phyloP scores from a whole-genome alignment of 2,797 vertebrate genomes.

The Gobio occitaniae region DNA sequence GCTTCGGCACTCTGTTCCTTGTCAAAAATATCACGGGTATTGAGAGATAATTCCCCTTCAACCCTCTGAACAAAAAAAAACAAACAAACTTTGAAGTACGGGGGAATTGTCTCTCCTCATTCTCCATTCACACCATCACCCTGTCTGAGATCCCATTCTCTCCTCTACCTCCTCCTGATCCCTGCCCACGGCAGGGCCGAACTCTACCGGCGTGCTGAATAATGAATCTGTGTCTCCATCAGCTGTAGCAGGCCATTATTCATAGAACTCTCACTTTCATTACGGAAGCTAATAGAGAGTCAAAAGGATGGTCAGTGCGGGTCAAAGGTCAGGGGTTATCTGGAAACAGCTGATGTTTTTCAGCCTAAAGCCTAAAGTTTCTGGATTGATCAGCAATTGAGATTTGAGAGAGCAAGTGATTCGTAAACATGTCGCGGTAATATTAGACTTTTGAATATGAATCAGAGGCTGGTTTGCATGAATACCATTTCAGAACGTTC shows the following conservation, averaged over 20 bases:
- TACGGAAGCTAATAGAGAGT: conserved; percentile 54
- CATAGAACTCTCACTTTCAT: conserved; percentile 70
- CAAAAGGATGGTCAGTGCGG: conserved; percentile 62
- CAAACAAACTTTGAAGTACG: conserved; percentile 33
- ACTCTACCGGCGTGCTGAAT: conserved; percentile 64
- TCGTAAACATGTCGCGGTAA: conserved; percentile 38
- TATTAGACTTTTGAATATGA: conserved; percentile 29
- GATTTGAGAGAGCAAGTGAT: conserved; percentile 24
- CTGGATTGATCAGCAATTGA: conserved; percentile 67
- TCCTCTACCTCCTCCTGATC: conserved; percentile 38
- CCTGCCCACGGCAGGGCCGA: conserved; percentile 19
- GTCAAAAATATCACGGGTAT: conserved; percentile 32
- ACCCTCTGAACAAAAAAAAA: not conserved
- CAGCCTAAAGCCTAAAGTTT: conserved; percentile 45
- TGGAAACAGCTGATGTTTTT: conserved; percentile 64
- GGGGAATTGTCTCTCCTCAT: conserved; percentile 34
- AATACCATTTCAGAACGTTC: conserved; percentile 30
- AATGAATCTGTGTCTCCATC: conserved; percentile 75
- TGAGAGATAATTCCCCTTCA: conserved; percentile 29
- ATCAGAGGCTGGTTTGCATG: conserved; percentile 40
- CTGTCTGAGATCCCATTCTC: conserved; percentile 35
- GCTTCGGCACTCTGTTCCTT: conserved; percentile 9
- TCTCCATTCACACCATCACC: conserved; percentile 40
- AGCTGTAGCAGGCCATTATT: conserved; percentile 62
- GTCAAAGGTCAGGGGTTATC: conserved; percentile 63